These are phyloP conservation scores for Garra rufa DNA, from an alignment of 2,113 vertebrate species.

Conservation along the genomic window DNA sequence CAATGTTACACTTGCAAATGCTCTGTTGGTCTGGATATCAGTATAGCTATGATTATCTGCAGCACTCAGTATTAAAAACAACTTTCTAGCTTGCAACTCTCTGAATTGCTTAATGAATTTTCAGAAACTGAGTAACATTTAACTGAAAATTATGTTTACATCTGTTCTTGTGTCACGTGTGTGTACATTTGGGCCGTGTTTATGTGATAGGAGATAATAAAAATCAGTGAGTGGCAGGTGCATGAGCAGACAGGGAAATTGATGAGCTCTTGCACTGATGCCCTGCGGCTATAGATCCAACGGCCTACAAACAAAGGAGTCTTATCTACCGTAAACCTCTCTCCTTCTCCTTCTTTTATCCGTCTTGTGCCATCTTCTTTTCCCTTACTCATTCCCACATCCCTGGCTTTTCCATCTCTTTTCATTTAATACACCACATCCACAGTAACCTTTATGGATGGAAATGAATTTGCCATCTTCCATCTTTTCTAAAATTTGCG, in stretches of 20 bases:
- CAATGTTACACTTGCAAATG: not conserved
- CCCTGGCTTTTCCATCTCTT: constrained; percentile 43
- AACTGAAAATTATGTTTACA: not conserved
- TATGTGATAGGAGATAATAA: not conserved
- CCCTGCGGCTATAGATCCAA: constrained; percentile 32
- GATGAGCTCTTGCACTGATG: constrained; percentile 15
- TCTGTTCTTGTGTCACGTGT: not conserved
- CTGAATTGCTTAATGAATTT: not conserved
- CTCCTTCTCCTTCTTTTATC: not conserved
- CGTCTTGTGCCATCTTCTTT: not conserved
- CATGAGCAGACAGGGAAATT: constrained; percentile 28
- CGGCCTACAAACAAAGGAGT: constrained; percentile 31
- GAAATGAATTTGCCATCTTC: constrained; percentile 31
- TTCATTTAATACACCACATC: constrained; percentile 9
- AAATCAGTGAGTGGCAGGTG: constrained; percentile 20
- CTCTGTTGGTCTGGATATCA: not conserved
- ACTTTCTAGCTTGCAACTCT: not conserved
- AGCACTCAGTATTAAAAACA: not conserved
- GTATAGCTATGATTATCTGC: not conserved
- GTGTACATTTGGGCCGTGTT: not conserved
- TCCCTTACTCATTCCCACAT: not conserved
- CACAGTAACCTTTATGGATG: not conserved
- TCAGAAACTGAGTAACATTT: not conserved
- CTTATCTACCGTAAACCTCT: constrained; percentile 15
- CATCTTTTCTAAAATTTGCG: not conserved